These are phyloP conservation scores for Petrocephalus schoutedeni DNA, from an alignment of 2,797 vertebrate species.

Conservation along the genomic window DNA sequence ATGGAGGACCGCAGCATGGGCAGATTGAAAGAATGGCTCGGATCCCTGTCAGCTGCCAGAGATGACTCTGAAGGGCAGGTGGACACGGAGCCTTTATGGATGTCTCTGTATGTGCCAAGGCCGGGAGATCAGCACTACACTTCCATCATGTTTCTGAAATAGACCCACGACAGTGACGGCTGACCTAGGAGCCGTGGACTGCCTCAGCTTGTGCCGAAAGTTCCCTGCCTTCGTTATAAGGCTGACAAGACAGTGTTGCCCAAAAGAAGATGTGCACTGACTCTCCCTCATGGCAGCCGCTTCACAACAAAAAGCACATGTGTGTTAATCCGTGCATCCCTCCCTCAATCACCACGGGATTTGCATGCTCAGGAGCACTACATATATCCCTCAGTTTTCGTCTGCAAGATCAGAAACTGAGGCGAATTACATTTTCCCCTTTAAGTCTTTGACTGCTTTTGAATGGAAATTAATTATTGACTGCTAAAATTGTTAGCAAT, in stretches of 20 bases:
- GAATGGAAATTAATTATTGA: not conserved
- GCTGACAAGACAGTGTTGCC: not conserved
- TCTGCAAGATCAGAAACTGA: not conserved
- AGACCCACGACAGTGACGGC: not conserved
- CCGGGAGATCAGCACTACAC: not conserved
- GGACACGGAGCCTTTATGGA: not conserved
- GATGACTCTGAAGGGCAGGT: not conserved
- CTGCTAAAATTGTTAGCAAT: not conserved
- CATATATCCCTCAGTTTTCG: not conserved
- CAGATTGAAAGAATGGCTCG: not conserved
- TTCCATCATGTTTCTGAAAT: not conserved
- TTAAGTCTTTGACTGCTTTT: not conserved
- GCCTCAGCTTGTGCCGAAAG: not conserved
- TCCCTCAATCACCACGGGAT: not conserved
- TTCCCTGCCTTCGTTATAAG: not conserved
- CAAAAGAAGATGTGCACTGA: not conserved
- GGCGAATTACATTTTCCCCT: not conserved
- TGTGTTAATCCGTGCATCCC: not conserved
- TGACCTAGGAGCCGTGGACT: not conserved
- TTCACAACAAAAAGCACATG: not conserved
- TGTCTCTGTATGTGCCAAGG: not conserved
- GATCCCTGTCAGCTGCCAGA: not conserved
- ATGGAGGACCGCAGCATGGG: not conserved
- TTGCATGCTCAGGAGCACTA: not conserved
- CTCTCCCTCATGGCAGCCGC: not conserved